Percentiles rank a stretch among this genome's conserved stretches.
Conservation (phyloP, 2,797 vertebrate species). For the Pygocentrus nattereri region DNA sequence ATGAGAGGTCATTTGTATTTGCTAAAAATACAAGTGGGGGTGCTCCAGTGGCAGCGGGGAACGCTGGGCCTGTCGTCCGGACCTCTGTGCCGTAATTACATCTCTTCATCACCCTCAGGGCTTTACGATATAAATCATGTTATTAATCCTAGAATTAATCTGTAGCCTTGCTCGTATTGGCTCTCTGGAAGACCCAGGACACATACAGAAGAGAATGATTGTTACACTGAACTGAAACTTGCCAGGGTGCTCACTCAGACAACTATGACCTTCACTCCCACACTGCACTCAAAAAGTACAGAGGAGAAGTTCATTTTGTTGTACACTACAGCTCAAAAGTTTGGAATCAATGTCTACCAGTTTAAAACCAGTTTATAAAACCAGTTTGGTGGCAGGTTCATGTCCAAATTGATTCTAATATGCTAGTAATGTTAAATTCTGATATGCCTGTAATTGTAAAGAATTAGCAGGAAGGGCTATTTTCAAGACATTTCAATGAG, state of each 20-base stretch:
- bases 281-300: not conserved
- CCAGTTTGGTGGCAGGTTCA: not conserved
- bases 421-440: too few relatives aligned
- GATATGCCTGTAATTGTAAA: too few relatives aligned
- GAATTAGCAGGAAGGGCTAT: too few relatives aligned
- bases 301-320: not conserved
- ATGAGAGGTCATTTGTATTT: not conserved
- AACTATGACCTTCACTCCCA: not conserved
- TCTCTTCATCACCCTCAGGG: not conserved
- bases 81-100: not conserved
- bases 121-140: not conserved
- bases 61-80: not conserved
- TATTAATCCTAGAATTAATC: conserved; percentile 18
- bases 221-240: not conserved
- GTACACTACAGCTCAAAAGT: not conserved
- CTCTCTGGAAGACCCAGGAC: not conserved
- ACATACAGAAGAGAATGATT: not conserved
- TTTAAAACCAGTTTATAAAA: too few relatives aligned
- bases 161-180: not conserved
- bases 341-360: not conserved
- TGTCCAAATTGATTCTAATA: not conserved
- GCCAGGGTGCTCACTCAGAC: not conserved
- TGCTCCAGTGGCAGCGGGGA: not conserved
- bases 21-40: not conserved
- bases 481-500: too few relatives aligned